Base-by-base conservation (phyloP, 1,140 invertebrate species). In the Gerris buenoi region DNA sequence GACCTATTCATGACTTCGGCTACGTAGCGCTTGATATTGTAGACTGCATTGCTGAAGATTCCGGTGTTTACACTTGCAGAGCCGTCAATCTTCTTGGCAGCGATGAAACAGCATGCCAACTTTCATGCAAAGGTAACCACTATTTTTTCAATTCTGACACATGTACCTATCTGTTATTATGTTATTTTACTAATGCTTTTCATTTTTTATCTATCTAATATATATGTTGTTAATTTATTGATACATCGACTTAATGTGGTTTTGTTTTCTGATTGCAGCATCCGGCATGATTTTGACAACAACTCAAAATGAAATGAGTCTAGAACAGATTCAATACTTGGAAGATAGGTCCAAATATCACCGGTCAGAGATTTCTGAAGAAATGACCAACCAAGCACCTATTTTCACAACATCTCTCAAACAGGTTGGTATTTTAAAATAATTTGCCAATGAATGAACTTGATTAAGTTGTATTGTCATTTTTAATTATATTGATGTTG, bases 1-100 rank as follows among this genome's bases (percentile, higher is more conserved):
- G 91, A 71, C 93, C 92, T 67, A 95, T 95, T 74, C 92, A 96
- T 76, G 95, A 97, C 74, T 97, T 97, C 77, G 94, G 93, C 15
- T 96, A 95, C 74, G 92, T 95, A 26, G 92, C 91, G 26, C 79
- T 96, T 65, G 92, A 95, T 74, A 93, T 96, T 69, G 85, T 94
- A 67, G 90, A 92, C 73, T 76, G 93, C 68, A 91, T 96, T 75
- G 88, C 91, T 61, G 94, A 97, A 82, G 95, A 98, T 79, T 88
- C 88, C 15, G 95, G 92, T 33, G 84, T 90, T 15, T 98, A 99
- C 76, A 96, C 93, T 1, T 95, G 94, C 75, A 83, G 92, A 58
- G 93, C 95, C 22, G 89, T 90, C 5, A 97, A 97, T 75, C 76
- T 89, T 13, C 82, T 93, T 26, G 94, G 94, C 26, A 84, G 83